Evolutionary conservation across 2,797 vertebrate genomes (phyloP), one percentile per base, ranked within the genome.

Genomic region (Geotrypetes seraphini): DNA sequence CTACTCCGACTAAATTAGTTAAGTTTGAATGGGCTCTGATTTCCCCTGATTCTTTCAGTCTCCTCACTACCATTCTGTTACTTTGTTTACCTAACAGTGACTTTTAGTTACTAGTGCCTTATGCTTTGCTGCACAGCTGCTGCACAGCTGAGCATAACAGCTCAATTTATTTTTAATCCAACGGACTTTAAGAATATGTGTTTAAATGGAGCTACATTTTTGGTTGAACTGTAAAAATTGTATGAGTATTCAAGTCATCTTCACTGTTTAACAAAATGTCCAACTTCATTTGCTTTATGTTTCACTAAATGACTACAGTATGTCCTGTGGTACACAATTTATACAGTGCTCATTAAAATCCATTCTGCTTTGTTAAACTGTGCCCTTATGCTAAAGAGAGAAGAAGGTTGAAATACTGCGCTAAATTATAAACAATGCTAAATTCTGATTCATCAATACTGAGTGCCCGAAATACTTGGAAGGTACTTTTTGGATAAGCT

Each of bases 21-120:
- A 35, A 37, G 41, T 36, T 45, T 19, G 28, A 51, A 50, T 11
- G 43, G 36, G 41, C 33, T 60, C 37, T 53, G 16, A 33, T 37
- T 42, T 55, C 38, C 27, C 8, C 24, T 50, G 39, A 17, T 15
- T 7, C 8, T 3, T 24, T 33, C 34, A 19, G 20, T 36, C 23
- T 47, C 39, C 45, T 39, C 20, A 10, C 48, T 31, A 21, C 32
- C 11, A 36, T 33, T 48, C 36, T 6, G 0, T 7, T 25, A 31
- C 48, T 51, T 38, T 39, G 31, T 47, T 20, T 45, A 47, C 33
- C 19, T 20, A 40, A 43, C n/a, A 3, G 3, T 25, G 12, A 3
- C 31, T 58, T 45, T 22, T 35, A 15, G 17, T 34, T 33, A 43
- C 41, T 30, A 22, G 17, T 36, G 21, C 12, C 22, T 15, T 39